Evolutionary conservation across 2,888 invertebrate genomes (phyloP), one percentile per base, ranked within the genome.

Genomic region (Leptinotarsa rubiginosa): DNA sequence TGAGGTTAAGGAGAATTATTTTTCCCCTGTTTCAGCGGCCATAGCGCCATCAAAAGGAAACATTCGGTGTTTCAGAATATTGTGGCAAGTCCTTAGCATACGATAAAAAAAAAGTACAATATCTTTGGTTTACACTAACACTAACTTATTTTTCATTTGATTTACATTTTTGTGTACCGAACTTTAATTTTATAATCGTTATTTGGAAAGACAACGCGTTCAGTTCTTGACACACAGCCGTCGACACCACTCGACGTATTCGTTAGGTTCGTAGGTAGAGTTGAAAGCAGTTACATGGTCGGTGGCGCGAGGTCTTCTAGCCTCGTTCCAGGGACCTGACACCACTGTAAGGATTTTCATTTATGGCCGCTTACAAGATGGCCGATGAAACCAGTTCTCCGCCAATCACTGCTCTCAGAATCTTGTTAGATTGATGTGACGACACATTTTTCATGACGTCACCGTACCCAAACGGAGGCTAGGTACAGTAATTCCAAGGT

Each of bases 291-390:
- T 89, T 88, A 88, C 87, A 90, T 89, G 90, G 90, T 90, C 90
- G 89, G 88, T 88, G 79, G 78, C 78, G 78, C 81, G 80, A 75
- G 78, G 74, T 89, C 89, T 73, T 77, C 89, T 90, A 91, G 90
- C 90, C 91, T 91, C 91, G 89, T 89, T 89, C 89, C 82, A 89
- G 76, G 84, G 85, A 77, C 74, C 68, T 77, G 66, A 78, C 79
- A 81, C 79, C 82, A 81, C 81, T 79, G 77, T 84, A 82, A 77
- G 79, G 80, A 84, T 85, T 83, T 84, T 83, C 84, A 82, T 83
- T 83, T 86, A 85, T 90, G 90, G 91, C 90, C 91, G 89, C 91
- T 91, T 90, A 90, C 90, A 91, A 92, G 90, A 92, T 92, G 92
- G 92, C 92, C 89, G 90, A 90, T 89, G 87, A 81, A 81, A 80